A percentile compares a stretch with the other conserved stretches of the same genome.
phyloP scores from a whole-genome alignment of 2,113 vertebrate genomes.

The Rattus rattus region DNA sequence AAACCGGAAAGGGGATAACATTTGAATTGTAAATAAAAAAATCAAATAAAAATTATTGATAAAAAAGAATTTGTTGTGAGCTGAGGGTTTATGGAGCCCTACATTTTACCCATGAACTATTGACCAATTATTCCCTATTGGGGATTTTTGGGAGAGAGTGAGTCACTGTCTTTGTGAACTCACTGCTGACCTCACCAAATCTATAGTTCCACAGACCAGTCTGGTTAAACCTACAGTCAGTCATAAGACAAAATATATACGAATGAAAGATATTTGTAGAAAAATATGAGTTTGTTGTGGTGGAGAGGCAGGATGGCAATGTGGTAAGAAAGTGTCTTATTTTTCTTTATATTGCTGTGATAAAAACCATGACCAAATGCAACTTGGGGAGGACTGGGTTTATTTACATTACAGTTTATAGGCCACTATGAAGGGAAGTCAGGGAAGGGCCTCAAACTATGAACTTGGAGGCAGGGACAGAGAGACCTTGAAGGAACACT shows the following conservation, averaged over 20 bases:
- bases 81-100: background rate
- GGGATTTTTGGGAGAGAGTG: background rate
- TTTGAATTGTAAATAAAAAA: too few species aligned
- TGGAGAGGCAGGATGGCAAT: background rate
- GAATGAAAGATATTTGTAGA: background rate
- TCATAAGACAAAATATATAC: background rate
- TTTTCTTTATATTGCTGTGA: background rate
- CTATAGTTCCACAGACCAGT: background rate
- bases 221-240: background rate
- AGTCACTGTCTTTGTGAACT: background rate
- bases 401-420: background rate
- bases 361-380: background rate
- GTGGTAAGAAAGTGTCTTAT: background rate
- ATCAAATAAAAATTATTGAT: too few species aligned
- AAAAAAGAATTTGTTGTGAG: background rate
- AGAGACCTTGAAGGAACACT: background rate
- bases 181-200: background rate
- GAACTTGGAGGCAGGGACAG: too few species aligned
- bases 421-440: background rate
- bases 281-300: background rate
- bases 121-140: background rate
- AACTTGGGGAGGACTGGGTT: background rate
- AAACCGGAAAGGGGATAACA: too few species aligned
- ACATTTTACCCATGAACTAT: background rate
- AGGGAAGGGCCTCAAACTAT: background rate